Conservation (phyloP, 2,797 vertebrate genomes). For the Sandelia bainsii region DNA sequence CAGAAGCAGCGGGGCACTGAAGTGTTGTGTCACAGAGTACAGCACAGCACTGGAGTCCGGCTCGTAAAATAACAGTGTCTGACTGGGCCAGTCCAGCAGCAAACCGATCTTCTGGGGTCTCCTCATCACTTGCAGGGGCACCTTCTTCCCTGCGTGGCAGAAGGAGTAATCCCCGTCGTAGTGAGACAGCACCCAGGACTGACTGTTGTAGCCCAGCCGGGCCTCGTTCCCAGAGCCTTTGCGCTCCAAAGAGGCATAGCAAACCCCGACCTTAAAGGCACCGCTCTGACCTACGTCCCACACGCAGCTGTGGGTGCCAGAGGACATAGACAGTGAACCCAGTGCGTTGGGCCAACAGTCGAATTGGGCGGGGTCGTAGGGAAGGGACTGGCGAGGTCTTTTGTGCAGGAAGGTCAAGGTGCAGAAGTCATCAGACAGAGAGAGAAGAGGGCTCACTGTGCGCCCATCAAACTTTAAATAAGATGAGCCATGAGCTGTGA, state of each 20-base stretch:
- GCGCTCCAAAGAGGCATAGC: slow-evolving; percentile 88
- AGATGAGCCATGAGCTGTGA: slow-evolving; percentile 78
- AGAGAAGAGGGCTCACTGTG: slow-evolving; percentile 89
- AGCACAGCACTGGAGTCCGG: slow-evolving; percentile 84
- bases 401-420: slow-evolving; percentile 89
- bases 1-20: slow-evolving; percentile 85
- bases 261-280: slow-evolving; percentile 95
- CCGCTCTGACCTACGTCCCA: slow-evolving; percentile 88
- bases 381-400: slow-evolving; percentile 79
- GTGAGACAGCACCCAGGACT: slow-evolving; percentile 93
- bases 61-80: slow-evolving; percentile 91
- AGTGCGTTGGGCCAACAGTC: slow-evolving; percentile 94
- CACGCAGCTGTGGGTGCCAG: slow-evolving; percentile 89
- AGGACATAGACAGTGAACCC: slow-evolving; percentile 82
- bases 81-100: slow-evolving; percentile 89
- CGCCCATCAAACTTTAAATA: slow-evolving; percentile 87
- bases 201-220: slow-evolving; percentile 89
- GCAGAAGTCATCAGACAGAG: slow-evolving; percentile 86
- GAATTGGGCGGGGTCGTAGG: slow-evolving; percentile 87
- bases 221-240: slow-evolving; percentile 88
- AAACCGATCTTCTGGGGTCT: slow-evolving; percentile 86
- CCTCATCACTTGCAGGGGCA: slow-evolving; percentile 80
- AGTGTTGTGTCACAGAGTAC: slow-evolving; percentile 78
- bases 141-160: slow-evolving; percentile 84
- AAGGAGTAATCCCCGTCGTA: slow-evolving; percentile 91